Evolutionary conservation across 2,797 vertebrate genomes (phyloP).

Genomic region (Ambastaia sidthimunki): DNA sequence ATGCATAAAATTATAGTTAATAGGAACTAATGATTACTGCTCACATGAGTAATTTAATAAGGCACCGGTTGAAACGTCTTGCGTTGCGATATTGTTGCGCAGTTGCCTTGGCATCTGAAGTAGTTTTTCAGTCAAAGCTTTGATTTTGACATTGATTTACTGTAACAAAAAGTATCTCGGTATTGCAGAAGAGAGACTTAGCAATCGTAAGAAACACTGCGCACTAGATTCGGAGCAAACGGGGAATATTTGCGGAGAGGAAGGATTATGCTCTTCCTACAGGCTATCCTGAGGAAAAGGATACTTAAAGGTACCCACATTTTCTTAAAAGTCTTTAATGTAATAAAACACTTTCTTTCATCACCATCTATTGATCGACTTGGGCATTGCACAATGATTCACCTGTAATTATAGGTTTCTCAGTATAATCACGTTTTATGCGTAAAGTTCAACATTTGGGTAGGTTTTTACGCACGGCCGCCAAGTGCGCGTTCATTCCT

Average conservation of each 20-base stretch:
- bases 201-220: constrained; percentile 31
- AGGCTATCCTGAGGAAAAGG: constrained; percentile 78
- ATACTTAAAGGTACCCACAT: constrained; percentile 76
- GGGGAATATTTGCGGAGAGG: constrained; percentile 59
- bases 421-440: background rate
- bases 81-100: constrained; percentile 34
- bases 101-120: background rate
- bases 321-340: constrained; percentile 13
- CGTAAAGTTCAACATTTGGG: background rate
- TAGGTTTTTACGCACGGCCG: background rate
- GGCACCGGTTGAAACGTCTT: constrained; percentile 47
- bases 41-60: constrained; percentile 39
- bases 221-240: background rate
- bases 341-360: constrained; percentile 33
- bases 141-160: constrained; percentile 45
- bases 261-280: constrained; percentile 80
- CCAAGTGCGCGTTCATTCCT: background rate
- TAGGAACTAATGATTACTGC: constrained; percentile 42
- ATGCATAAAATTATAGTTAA: constrained; percentile 70
- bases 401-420: background rate
- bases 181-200: constrained; percentile 33
- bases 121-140: background rate
- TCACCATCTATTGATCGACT: constrained; percentile 44
- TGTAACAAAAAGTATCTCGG: constrained; percentile 8
- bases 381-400: constrained; percentile 24